These are phyloP conservation scores for Drosophila aff. DNA, from an alignment of 1,140 invertebrate species.

Conservation along the genomic window DNA sequence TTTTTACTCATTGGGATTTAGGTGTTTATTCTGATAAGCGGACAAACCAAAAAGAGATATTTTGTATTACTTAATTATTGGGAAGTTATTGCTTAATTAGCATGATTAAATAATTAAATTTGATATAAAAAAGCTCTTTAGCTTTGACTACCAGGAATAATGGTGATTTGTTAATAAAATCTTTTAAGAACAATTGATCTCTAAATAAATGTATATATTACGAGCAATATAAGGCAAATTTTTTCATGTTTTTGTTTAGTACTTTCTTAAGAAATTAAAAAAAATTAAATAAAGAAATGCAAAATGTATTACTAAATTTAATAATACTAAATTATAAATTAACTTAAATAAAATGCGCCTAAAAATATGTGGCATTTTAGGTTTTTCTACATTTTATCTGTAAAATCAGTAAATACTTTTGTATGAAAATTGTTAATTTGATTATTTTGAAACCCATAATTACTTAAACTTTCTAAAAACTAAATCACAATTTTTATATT, in stretches of 20 bases:
- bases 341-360: not conserved
- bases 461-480: not conserved
- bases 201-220: too few species aligned
- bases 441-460: too few species aligned
- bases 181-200: not conserved
- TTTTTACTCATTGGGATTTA: too few species aligned
- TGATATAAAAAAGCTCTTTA: not conserved
- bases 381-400: not conserved
- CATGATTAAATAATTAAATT: not conserved
- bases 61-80: too few species aligned
- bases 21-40: not conserved
- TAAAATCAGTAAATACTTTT: not conserved
- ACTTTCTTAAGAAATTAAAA: too few species aligned
- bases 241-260: too few species aligned
- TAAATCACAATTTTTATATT: too few species aligned
- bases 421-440: not conserved
- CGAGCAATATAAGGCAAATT: too few species aligned
- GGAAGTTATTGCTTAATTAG: too few species aligned
- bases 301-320: too few species aligned
- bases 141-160: not conserved
- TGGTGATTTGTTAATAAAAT: not conserved
- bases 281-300: too few species aligned
- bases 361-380: not conserved
- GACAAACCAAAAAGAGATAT: not conserved
- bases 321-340: too few species aligned